A percentile compares a stretch with the other conserved stretches of the same genome.
These are phyloP conservation scores for Tiliacea aurago DNA, from an alignment of 2,888 invertebrate genomes.

Conservation along the genomic window DNA sequence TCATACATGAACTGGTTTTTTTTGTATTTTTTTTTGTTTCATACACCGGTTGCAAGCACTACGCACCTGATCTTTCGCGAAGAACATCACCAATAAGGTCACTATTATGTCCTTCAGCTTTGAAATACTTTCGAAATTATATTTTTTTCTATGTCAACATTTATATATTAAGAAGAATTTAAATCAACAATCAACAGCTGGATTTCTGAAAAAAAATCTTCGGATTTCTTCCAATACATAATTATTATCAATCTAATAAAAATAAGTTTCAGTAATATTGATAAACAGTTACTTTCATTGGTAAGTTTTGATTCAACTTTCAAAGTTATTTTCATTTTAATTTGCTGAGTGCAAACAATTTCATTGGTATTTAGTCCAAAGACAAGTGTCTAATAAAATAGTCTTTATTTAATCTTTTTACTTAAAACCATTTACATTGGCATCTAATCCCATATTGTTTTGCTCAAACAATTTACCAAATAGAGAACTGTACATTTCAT, in stretches of 20 bases:
- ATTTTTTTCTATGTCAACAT: too few relatives aligned
- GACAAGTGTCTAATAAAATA: conserved; percentile 1
- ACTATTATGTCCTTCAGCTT: not conserved
- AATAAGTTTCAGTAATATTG: not conserved
- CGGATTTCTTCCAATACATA: not conserved
- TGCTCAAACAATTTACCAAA: conserved; percentile 92
- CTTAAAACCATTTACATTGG: conserved; percentile 80
- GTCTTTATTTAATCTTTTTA: conserved; percentile 68
- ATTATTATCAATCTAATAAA: not conserved
- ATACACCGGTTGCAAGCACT: not conserved
- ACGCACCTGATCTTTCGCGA: not conserved
- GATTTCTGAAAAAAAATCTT: not conserved
- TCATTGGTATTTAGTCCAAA: not conserved
- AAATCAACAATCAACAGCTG: not conserved
- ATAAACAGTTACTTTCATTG: not conserved
- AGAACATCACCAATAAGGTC: not conserved
- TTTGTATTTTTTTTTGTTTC: too few relatives aligned
- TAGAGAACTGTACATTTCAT: conserved; percentile 95
- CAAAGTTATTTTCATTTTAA: not conserved
- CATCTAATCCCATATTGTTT: conserved; percentile 83
- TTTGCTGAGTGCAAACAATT: not conserved
- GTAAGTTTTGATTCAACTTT: not conserved
- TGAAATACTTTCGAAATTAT: not conserved
- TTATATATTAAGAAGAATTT: too few relatives aligned
- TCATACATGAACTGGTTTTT: too few relatives aligned